Evolutionary conservation across 1,140 invertebrate genomes (phyloP).

Genomic region (Phortica variegata): DNA sequence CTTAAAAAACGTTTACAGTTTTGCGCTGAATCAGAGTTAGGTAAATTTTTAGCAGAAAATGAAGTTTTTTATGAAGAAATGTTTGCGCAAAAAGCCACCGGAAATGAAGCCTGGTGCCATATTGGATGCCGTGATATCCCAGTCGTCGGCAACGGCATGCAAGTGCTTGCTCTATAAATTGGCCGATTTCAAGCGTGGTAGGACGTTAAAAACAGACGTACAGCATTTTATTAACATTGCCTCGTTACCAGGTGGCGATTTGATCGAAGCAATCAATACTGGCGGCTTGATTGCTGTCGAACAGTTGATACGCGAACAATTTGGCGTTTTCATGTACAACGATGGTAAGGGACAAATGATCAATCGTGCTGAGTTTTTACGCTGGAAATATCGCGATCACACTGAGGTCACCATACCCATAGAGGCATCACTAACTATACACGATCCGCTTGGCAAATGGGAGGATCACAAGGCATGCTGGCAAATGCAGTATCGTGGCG

Average conservation of each 20-base stretch:
- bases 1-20: conserved; percentile 6
- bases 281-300: conserved; percentile 80
- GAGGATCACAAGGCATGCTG: conserved; percentile 90
- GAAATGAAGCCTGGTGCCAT: conserved; percentile 62
- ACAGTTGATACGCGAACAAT: conserved; percentile 83
- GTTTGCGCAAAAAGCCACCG: conserved; percentile 48
- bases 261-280: conserved; percentile 81
- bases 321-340: conserved; percentile 85
- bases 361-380: conserved; percentile 84
- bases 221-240: conserved; percentile 9
- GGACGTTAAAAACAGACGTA: background rate
- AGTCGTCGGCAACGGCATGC: conserved; percentile 77
- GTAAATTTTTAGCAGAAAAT: conserved; percentile 13
- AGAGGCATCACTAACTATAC: conserved; percentile 74
- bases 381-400: conserved; percentile 90
- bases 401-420: conserved; percentile 80
- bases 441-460: conserved; percentile 84
- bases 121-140: conserved; percentile 82
- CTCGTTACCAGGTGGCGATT: conserved; percentile 65
- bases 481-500: conserved; percentile 95
- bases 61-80: conserved; percentile 54
- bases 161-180: conserved; percentile 83
- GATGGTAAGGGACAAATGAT: conserved; percentile 85
- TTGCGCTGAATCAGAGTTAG: conserved; percentile 6
- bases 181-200: conserved; percentile 86